A percentile compares a stretch with the other conserved stretches of the same genome.
phyloP scores from a whole-genome alignment of 2,888 invertebrate species.

The Xestia xanthographa region DNA sequence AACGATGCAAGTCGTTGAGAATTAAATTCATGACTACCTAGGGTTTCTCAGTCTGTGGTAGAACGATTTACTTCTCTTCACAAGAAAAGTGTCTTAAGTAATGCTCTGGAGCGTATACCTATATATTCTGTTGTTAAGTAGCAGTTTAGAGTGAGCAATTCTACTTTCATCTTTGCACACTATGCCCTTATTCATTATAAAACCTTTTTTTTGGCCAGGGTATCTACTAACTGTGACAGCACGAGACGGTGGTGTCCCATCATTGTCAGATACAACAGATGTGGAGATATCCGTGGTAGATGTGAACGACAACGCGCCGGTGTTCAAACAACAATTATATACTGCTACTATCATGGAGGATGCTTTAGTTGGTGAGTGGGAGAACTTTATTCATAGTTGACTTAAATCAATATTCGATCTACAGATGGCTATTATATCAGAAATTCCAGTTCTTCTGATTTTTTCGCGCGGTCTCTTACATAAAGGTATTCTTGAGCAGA shows the following conservation, averaged over 20 bases:
- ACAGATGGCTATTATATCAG: not conserved
- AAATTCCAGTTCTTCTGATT: not conserved
- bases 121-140: not conserved
- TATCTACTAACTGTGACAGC: slow-evolving; percentile 98
- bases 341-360: slow-evolving; percentile 96
- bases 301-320: slow-evolving; percentile 98
- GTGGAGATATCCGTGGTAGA: slow-evolving; percentile 98
- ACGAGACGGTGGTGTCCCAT: slow-evolving; percentile 97
- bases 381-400: not conserved
- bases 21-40: not conserved
- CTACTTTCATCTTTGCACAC: not conserved
- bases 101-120: not conserved
- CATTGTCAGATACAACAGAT: slow-evolving; percentile 97
- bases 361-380: slow-evolving; percentile 93
- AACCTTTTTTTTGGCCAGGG: slow-evolving; percentile 81
- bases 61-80: not conserved
- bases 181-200: not conserved
- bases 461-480: not conserved
- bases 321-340: slow-evolving; percentile 95
- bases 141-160: not conserved
- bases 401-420: not conserved
- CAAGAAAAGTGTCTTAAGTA: not conserved
- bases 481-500: not conserved
- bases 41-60: not conserved
- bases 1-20: rapidly evolving